phyloP scores from a whole-genome alignment of 2,797 vertebrate species.

The Xerus rutilus region DNA sequence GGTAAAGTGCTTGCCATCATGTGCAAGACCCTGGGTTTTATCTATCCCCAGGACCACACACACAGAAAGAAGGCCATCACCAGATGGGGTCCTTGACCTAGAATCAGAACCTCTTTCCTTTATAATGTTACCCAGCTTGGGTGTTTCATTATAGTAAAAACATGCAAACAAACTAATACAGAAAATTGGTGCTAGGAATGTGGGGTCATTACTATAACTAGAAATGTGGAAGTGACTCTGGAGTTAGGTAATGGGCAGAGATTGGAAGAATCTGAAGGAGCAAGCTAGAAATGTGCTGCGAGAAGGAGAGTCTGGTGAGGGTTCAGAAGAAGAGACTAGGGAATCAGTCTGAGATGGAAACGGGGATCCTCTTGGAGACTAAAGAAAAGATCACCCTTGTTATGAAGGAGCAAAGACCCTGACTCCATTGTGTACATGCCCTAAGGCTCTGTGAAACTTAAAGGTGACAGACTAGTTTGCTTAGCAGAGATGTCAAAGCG shows the following conservation, averaged over 20 bases:
- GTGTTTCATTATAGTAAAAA: neutral
- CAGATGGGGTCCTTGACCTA: neutral
- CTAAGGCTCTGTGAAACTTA: neutral
- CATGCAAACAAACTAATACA: neutral
- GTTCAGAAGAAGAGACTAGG: neutral
- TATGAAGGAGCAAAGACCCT: neutral
- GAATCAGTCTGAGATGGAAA: neutral
- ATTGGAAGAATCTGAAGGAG: neutral
- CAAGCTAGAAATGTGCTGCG: neutral
- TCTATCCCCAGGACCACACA: no score
- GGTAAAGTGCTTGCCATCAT: no score
- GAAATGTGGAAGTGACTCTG: neutral
- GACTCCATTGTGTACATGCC: neutral
- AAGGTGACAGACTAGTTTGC: neutral
- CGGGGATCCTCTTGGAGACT: neutral
- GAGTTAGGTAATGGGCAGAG: neutral
- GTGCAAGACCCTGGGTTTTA: no score
- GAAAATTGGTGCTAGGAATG: neutral
- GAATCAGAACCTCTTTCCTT: neutral
- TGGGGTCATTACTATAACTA: neutral
- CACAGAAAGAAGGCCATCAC: neutral
- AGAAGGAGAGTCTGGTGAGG: neutral
- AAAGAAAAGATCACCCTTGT: neutral
- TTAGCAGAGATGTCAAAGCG: neutral
- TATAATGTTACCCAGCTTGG: neutral